Evolutionary conservation across 1,140 invertebrate species (phyloP).

Genomic region (Magallana angulata): DNA sequence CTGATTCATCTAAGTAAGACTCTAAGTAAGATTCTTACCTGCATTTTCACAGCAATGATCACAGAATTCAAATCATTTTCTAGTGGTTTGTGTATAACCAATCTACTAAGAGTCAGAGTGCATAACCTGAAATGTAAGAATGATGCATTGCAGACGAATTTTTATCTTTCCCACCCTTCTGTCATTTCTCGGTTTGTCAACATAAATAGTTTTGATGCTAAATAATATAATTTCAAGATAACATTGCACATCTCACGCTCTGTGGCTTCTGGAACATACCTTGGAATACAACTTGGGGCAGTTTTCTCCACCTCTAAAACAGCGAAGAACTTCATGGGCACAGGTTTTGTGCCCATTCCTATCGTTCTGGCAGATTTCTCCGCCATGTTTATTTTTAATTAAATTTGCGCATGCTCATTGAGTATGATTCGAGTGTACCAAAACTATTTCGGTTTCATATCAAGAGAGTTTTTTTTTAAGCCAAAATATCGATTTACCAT

Average conservation of each 20-base stretch:
- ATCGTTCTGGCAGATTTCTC: conserved; percentile 60
- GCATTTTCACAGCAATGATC: conserved; percentile 97
- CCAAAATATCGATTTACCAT: no score
- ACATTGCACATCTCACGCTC: neutral
- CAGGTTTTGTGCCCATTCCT: conserved; percentile 85
- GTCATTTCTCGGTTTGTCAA: neutral
- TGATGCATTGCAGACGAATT: neutral
- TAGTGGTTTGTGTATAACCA: conserved; percentile 90
- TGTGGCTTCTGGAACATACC: conserved; percentile 83
- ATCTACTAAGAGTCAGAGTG: conserved; percentile 91
- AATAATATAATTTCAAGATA: neutral
- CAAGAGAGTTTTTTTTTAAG: no score
- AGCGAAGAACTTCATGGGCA: conserved; percentile 98
- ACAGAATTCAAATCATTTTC: conserved; percentile 93
- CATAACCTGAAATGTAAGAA: conserved; percentile 87
- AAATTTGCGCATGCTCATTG: conserved; percentile 34
- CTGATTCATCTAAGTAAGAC: no score
- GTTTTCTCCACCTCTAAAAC: conserved; percentile 98
- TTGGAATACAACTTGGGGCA: conserved; percentile 96
- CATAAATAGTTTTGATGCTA: neutral
- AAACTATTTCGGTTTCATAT: neutral
- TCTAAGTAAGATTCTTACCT: conserved; percentile 79
- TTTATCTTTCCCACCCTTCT: conserved; percentile 17
- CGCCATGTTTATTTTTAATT: conserved; percentile 33
- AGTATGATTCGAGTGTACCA: neutral